Base-by-base conservation (phyloP, 2,888 invertebrate species). In the Polymixis flavicincta region DNA sequence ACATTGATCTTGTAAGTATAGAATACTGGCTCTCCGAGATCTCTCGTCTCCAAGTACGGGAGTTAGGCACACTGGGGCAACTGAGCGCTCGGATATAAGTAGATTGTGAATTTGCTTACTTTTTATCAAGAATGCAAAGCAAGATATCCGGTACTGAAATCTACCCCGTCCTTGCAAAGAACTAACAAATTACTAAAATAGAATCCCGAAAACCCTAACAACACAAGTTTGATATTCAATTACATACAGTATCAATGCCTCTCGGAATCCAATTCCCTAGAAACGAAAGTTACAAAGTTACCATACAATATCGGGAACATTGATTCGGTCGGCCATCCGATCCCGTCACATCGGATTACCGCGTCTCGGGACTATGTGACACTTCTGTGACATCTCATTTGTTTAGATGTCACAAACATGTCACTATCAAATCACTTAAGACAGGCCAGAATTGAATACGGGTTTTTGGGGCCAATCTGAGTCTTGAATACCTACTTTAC, bases 381-480 rank as follows among this genome's bases (percentile, higher is more conserved):
- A 82, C 8, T 68, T 77, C n/a, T 55, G 45, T 52, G 63, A 71
- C 66, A 63, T 67, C 37, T 67, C 63, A 74, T 79, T 82, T 83
- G 79, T 78, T 55, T 71, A 52, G 37, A 54, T 45, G 42, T 61
- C 65, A 66, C 65, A 69, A 19, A 61, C 5, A 65, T 66, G 60
- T 55, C 32, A 32, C 48, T 25, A 3, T 32, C 42, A 52, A 75
- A 76, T 60, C 19, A 50, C 45, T 69, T 52, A 67, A 63, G 57
- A 66, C 32, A 52, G 8, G 17, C 13, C 1, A 52, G 22, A 52
- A 71, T 52, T 52, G 71, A 71, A 52, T 37, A 13, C 17, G 13
- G 11, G 25, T 37, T 63, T 25, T 50, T 37, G 11, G 7, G 17
- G n/a, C 19, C n/a, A 2, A 67, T 28, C n/a, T 7, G n/a, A 37